These are phyloP conservation scores for Ophion costatus DNA, from an alignment of 2,888 invertebrate genomes.

Conservation along the genomic window DNA sequence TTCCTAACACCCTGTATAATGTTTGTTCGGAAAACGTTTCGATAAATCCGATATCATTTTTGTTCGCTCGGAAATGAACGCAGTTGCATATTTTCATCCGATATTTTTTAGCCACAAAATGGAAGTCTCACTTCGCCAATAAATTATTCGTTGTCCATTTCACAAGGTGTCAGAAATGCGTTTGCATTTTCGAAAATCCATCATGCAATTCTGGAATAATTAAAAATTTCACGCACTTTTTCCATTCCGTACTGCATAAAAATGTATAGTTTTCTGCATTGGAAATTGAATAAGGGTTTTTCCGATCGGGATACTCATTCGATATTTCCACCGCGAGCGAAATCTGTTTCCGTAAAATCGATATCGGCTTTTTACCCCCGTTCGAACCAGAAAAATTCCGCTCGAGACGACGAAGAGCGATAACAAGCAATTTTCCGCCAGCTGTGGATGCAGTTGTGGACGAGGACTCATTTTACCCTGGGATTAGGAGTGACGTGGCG, in stretches of 20 bases:
- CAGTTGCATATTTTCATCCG: too few relatives aligned
- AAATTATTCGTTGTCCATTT: not conserved
- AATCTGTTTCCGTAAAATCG: not conserved
- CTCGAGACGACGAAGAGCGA: not conserved
- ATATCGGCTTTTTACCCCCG: not conserved
- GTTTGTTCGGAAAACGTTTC: too few relatives aligned
- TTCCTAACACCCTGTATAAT: too few relatives aligned
- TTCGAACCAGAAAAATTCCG: not conserved
- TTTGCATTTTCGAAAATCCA: not conserved
- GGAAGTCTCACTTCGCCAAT: too few relatives aligned
- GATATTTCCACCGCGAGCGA: not conserved
- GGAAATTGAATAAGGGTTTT: not conserved
- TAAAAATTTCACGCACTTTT: not conserved
- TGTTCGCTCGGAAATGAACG: too few relatives aligned
- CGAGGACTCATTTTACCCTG: slow-evolving; percentile 38
- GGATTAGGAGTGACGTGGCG: slow-evolving; percentile 11
- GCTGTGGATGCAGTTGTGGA: slow-evolving; percentile 7
- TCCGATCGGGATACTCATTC: not conserved
- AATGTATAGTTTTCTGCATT: not conserved
- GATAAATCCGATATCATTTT: too few relatives aligned
- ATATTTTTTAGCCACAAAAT: too few relatives aligned
- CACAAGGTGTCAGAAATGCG: not conserved
- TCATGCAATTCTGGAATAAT: not conserved
- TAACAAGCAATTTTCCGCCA: slow-evolving; percentile 55
- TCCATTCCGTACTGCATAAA: not conserved